phyloP scores from a whole-genome alignment of 2,113 vertebrate genomes.

The Platysteira castanea region DNA sequence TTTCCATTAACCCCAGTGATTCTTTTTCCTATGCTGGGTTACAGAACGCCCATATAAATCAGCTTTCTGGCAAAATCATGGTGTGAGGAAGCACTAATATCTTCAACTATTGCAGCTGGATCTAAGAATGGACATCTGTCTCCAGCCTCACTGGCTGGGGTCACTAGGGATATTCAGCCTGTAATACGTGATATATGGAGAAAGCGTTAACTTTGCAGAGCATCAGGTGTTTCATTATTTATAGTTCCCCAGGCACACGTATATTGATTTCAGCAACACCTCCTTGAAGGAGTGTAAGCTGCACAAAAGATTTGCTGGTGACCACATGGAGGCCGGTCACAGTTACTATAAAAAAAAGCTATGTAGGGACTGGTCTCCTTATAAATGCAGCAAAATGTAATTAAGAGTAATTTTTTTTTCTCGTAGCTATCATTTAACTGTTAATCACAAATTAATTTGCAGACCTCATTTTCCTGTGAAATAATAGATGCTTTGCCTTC shows the following conservation, averaged over 20 bases:
- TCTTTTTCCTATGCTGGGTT: neutral
- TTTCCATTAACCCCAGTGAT: neutral
- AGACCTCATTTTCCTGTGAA: neutral
- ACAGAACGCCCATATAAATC: neutral
- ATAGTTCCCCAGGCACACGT: neutral
- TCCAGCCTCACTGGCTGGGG: neutral
- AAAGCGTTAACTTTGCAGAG: neutral
- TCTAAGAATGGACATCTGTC: neutral
- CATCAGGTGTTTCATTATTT: constrained; percentile 32
- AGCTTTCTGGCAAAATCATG: neutral
- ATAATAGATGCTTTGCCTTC: neutral
- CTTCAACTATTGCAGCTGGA: neutral
- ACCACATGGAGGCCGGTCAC: neutral
- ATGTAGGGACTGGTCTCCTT: neutral
- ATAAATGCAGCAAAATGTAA: neutral
- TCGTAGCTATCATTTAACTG: neutral
- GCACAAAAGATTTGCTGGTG: constrained; percentile 15
- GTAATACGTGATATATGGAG: neutral
- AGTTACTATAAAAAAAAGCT: neutral
- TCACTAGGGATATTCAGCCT: neutral
- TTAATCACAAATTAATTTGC: neutral
- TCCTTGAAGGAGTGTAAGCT: constrained; percentile 17
- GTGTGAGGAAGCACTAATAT: neutral
- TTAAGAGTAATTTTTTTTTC: neutral
- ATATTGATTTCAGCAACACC: constrained; percentile 34